Base-by-base conservation (phyloP, 2,888 invertebrate species). In the Mellilla xanthometata region DNA sequence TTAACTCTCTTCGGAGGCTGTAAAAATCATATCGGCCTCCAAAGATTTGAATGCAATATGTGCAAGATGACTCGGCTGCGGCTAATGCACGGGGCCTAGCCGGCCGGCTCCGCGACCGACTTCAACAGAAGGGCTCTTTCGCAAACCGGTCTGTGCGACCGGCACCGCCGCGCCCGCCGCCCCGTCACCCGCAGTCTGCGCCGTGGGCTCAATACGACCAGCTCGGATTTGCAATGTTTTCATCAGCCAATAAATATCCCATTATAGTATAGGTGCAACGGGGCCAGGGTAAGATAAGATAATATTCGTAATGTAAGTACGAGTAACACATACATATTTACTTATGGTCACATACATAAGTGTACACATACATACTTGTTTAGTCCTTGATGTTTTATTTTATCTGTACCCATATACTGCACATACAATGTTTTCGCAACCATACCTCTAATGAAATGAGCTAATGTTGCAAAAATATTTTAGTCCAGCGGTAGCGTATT, bases 141-240 rank as follows among this genome's bases (percentile, higher is more conserved):
- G 73, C 78, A 80, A 84, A 86, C 86, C 68, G 77, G 82, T 84
- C 80, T 76, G 57, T 53, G 65, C 68, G 68, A 67, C 65, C 64
- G 56, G 52, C 60, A 53, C 57, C 58, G 46, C 60, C 65, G 58
- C 59, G 58, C 57, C 53, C 56, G 55, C 26, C 54, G 46, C 39
- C 51, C 50, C 60, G 54, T 19, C 59, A 58, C 8, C 55, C 31
- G 13, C 28, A 41, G 31, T 52, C 50, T 50, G 51, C 49, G 57
- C 48, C 58, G 52, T 56, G 54, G 53, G 51, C 52, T 48, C 53
- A 56, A 56, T 60, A 44, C 52, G 42, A 48, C 41, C 47, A 53
- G 49, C 52, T 46, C 48, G 44, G 39, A 57, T 50, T 55, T 46
- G 47, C 52, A 49, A 53, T 48, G 30, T 50, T 49, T 43, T 47